Evolutionary conservation across 2,888 invertebrate species (phyloP).

Genomic region (Plemyria rubiginata): DNA sequence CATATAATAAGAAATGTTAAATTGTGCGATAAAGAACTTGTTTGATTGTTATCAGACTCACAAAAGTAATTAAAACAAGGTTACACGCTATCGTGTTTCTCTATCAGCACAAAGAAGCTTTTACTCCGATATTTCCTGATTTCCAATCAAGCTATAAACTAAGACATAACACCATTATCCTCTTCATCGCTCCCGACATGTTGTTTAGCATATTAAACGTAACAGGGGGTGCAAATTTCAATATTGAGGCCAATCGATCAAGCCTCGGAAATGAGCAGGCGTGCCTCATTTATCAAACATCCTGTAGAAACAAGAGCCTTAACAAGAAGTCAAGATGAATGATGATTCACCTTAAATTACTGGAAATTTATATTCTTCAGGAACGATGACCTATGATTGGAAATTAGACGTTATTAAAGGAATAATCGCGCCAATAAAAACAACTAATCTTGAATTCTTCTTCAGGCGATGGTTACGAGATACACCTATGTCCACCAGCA

Average conservation of each 20-base stretch:
- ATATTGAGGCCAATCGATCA: conserved; percentile 49
- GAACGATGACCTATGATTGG: conserved; percentile 9
- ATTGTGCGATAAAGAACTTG: too few relatives aligned
- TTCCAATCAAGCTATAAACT: neutral
- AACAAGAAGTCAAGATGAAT: conserved; percentile 33
- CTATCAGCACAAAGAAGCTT: too few relatives aligned
- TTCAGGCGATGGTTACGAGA: too few relatives aligned
- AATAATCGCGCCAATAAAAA: too few relatives aligned
- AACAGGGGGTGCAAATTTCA: conserved; percentile 43
- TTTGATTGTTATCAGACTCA: too few relatives aligned
- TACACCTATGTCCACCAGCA: too few relatives aligned
- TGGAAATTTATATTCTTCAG: conserved; percentile 20
- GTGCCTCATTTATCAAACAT: conserved; percentile 49
- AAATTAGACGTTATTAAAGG: neutral
- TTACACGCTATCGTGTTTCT: too few relatives aligned
- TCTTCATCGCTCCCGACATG: conserved; percentile 4
- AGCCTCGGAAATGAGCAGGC: conserved; percentile 41
- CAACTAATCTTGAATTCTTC: too few relatives aligned
- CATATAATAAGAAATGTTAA: too few relatives aligned
- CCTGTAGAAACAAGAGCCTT: conserved; percentile 37
- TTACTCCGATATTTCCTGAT: neutral
- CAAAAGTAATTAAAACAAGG: too few relatives aligned
- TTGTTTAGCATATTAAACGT: conserved; percentile 24
- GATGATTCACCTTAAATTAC: conserved; percentile 26
- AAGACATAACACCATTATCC: conserved; percentile 12